Base-by-base conservation (phyloP, 2,113 vertebrate genomes). In the Daubentonia madagascariensis region DNA sequence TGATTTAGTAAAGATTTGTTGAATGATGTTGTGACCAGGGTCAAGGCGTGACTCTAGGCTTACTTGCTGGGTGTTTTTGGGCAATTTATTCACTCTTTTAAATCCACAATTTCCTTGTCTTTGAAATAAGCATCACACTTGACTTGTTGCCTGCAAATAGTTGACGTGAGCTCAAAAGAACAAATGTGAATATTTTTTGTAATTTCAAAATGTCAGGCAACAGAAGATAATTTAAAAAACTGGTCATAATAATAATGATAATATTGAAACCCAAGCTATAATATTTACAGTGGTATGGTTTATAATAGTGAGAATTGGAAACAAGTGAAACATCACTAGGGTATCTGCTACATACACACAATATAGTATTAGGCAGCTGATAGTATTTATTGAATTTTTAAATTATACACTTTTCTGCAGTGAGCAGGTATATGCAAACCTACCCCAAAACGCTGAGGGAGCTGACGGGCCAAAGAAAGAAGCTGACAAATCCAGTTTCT, bases 1-100 rank as follows among this genome's bases (percentile, higher is more conserved):
- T 1, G 18, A 52, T 25, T 68, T 70, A n/a, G 59, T 65, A 43
- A 85, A 91, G 54, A 48, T 59, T 59, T 89, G 43, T 40, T 20
- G 32, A 50, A 11, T 88, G 75, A 79, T 20, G 18, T 8, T 22
- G 11, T 37, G 68, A 67, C 22, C 72, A 68, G 70, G 32, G 22
- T 37, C 45, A 65, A 85, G 57, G 61, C 70, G 83, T 85, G 83
- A 43, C 37, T 85, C 75, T 30, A 35, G 65, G 12, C 17, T 95
- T 68, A 18, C 65, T 94, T 88, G 14, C 57, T 95, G 93, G 84
- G 87, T 95, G 76, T 59, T 92, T 87, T 57, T 48, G 52, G 89
- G 72, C 22, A 90, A 79, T 70, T 94, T 67, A 90, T 23, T 96
- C 28, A 50, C 8, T 93, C 45, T 70, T 92, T 92, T 6, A 91